Conservation (phyloP, 2,113 vertebrate species). For the Genyomyrus donnyi region DNA sequence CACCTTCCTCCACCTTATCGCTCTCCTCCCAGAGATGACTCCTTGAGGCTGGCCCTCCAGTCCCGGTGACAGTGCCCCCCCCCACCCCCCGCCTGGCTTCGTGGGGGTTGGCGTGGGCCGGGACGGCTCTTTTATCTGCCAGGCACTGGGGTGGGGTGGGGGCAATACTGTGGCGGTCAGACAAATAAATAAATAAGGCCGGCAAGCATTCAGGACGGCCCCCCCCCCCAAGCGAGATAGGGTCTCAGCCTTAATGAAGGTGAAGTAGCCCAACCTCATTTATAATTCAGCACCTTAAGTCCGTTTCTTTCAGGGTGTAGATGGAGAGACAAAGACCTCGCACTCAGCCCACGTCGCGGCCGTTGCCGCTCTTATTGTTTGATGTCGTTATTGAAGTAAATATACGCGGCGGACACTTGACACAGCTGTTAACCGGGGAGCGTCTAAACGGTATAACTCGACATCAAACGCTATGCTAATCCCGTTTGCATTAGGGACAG, state of each 20-base stretch:
- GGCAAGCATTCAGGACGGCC: background rate
- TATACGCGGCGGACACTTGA: conserved; percentile 59
- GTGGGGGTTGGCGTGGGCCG: conserved; percentile 34
- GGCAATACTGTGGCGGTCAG: conserved; percentile 1
- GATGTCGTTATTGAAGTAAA: conserved; percentile 62
- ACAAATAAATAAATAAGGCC: conserved; percentile 33
- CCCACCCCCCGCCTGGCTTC: conserved; percentile 31
- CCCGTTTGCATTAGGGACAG: conserved; percentile 48
- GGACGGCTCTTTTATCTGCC: conserved; percentile 42
- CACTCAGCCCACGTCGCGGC: conserved; percentile 26
- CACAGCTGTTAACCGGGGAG: conserved; percentile 62
- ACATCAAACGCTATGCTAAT: conserved; percentile 70
- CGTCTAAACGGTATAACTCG: conserved; percentile 60
- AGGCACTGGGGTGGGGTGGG: background rate
- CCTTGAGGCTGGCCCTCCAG: conserved; percentile 55
- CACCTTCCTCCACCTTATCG: conserved; percentile 77
- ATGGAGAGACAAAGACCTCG: conserved; percentile 28
- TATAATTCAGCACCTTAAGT: conserved; percentile 30
- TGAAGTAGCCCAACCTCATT: conserved; percentile 13
- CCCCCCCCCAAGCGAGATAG: conserved; percentile 34
- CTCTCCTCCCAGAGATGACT: conserved; percentile 61
- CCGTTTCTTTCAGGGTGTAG: conserved; percentile 29
- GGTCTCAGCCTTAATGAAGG: conserved; percentile 28
- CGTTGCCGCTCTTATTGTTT: conserved; percentile 52
- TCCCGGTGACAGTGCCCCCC: conserved; percentile 47